Percentiles rank a stretch among this genome's conserved stretches.
Evolutionary conservation across 2,113 vertebrate genomes (phyloP).

Genomic region (Pedetes capensis): DNA sequence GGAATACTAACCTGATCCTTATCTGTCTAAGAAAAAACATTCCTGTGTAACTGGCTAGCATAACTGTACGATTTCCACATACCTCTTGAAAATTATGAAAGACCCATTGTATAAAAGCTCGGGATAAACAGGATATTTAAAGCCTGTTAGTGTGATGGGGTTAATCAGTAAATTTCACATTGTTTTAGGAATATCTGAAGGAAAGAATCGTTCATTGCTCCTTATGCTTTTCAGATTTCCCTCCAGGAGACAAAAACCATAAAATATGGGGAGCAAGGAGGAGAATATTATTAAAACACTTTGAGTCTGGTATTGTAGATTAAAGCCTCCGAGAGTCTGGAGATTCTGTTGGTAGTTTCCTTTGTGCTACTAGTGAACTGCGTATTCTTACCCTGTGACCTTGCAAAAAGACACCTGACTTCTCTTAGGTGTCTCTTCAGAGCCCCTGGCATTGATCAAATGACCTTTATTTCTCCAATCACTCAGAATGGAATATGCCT

Average conservation of each 20-base stretch:
- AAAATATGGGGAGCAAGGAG: background rate
- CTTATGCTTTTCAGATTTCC: slow-evolving; percentile 36
- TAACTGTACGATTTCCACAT: slow-evolving; percentile 68
- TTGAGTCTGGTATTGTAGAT: background rate
- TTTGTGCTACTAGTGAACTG: background rate
- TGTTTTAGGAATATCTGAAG: slow-evolving; percentile 70
- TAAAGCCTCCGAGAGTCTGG: background rate
- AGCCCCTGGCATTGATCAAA: background rate
- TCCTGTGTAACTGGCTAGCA: slow-evolving; percentile 60
- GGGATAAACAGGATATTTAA: slow-evolving; percentile 64
- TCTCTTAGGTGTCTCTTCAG: too few relatives aligned
- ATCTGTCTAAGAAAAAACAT: slow-evolving; percentile 77
- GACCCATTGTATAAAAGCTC: slow-evolving; percentile 68
- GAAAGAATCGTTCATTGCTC: background rate
- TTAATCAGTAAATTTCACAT: slow-evolving; percentile 75
- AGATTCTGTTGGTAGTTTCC: background rate
- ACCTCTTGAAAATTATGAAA: slow-evolving; percentile 64
- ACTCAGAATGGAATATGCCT: background rate
- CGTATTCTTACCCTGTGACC: background rate
- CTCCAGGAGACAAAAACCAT: background rate
- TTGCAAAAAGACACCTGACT: background rate
- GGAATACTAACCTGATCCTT: slow-evolving; percentile 61
- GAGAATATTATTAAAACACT: background rate
- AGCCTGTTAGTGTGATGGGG: slow-evolving; percentile 51
- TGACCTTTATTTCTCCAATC: background rate